phyloP scores from a whole-genome alignment of 2,888 invertebrate genomes.

The Ectropis crepuscularia region DNA sequence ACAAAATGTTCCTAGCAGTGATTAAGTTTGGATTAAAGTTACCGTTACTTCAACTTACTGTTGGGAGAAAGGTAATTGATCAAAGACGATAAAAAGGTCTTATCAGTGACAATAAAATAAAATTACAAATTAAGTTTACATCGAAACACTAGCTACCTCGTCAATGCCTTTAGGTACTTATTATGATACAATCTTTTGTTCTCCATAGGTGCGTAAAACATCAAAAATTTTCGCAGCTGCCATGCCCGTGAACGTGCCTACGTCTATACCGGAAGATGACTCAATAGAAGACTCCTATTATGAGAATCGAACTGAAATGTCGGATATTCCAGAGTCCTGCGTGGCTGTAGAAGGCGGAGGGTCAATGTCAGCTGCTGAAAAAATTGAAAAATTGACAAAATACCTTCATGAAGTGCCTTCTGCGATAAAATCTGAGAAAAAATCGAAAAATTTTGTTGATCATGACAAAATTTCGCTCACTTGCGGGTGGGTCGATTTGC shows the following conservation, averaged over 20 bases:
- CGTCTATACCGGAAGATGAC: slow-evolving; percentile 56
- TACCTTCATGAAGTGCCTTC: slow-evolving; percentile 59
- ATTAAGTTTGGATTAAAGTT: too few relatives aligned
- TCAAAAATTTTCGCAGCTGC: slow-evolving; percentile 78
- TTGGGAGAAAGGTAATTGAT: too few relatives aligned
- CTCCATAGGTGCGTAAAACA: slow-evolving; percentile 77
- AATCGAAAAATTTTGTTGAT: slow-evolving; percentile 71
- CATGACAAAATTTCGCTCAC: slow-evolving; percentile 50
- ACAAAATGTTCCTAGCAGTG: too few relatives aligned
- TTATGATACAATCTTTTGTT: slow-evolving; percentile 30
- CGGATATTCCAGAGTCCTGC: slow-evolving; percentile 54
- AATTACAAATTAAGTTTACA: too few relatives aligned
- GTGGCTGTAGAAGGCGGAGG: slow-evolving; percentile 50
- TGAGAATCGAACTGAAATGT: slow-evolving; percentile 63
- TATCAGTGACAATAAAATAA: too few relatives aligned
- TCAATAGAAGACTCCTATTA: slow-evolving; percentile 58
- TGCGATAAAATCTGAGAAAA: slow-evolving; percentile 50
- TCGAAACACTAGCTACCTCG: neutral
- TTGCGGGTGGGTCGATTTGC: slow-evolving; percentile 62
- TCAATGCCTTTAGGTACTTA: neutral
- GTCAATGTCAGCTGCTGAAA: slow-evolving; percentile 67
- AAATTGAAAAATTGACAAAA: slow-evolving; percentile 81
- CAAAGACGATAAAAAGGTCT: too few relatives aligned
- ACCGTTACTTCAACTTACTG: too few relatives aligned
- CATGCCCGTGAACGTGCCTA: slow-evolving; percentile 48